Evolutionary conservation across 2,113 vertebrate species (phyloP).

Genomic region (Heterotis niloticus): DNA sequence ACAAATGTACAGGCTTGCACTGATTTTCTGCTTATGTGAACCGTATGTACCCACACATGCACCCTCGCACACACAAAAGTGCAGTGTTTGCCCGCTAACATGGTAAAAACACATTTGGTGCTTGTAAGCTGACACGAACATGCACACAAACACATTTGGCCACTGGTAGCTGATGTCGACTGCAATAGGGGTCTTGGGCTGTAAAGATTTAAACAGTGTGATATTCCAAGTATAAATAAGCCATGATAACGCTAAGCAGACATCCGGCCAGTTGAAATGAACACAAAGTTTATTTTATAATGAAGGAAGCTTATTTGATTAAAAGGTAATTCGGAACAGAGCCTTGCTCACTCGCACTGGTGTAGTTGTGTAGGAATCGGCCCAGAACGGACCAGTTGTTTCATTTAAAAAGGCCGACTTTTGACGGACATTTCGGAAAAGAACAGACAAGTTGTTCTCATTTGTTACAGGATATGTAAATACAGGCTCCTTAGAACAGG

Average conservation of each 20-base stretch:
- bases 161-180: slow-evolving; percentile 12
- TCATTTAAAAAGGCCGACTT: slow-evolving; percentile 11
- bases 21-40: no score
- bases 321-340: slow-evolving; percentile 42
- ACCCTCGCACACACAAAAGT: neutral
- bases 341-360: slow-evolving; percentile 26
- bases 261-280: slow-evolving; percentile 36
- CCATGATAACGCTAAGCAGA: slow-evolving; percentile 33
- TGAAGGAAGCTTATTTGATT: slow-evolving; percentile 43
- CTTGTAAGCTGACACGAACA: slow-evolving; percentile 11
- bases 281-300: slow-evolving; percentile 40
- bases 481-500: slow-evolving; percentile 26
- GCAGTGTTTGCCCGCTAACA: neutral
- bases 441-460: slow-evolving; percentile 31
- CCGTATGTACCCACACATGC: no score
- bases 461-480: slow-evolving; percentile 21
- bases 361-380: slow-evolving; percentile 16
- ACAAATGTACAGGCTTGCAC: no score
- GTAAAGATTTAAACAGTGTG: slow-evolving; percentile 25
- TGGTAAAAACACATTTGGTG: neutral
- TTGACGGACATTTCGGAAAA: neutral
- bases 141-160: neutral
- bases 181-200: slow-evolving; percentile 16
- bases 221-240: slow-evolving; percentile 28
- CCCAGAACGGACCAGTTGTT: slow-evolving; percentile 33